A percentile compares a stretch with the other conserved stretches of the same genome.
Evolutionary conservation across 2,797 vertebrate genomes (phyloP).

Genomic region (Rhabdophis nuchalis): DNA sequence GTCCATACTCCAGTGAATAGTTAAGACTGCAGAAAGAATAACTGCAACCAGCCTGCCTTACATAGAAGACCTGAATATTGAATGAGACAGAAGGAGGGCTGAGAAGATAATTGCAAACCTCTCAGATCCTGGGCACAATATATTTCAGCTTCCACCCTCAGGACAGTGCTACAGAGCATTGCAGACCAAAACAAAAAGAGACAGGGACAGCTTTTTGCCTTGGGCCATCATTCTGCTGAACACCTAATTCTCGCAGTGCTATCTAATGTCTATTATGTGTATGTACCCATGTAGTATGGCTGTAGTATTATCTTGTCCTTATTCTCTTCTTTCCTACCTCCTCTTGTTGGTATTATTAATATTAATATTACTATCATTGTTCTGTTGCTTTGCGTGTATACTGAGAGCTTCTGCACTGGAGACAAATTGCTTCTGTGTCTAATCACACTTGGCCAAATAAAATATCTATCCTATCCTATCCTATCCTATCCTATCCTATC

Average conservation of each 20-base stretch:
- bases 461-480: no score
- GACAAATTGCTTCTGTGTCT: background rate
- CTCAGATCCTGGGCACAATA: background rate
- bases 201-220: background rate
- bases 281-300: background rate
- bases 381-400: background rate
- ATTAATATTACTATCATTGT: no score
- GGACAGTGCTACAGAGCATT: background rate
- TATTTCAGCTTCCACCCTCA: background rate
- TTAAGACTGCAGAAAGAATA: background rate
- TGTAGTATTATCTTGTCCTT: background rate
- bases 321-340: background rate
- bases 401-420: background rate
- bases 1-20: background rate
- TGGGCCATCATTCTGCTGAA: background rate
- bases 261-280: background rate
- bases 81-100: background rate
- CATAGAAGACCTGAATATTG: background rate
- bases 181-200: background rate
- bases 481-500: no score
- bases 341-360: background rate
- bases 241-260: background rate
- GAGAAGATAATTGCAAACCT: background rate
- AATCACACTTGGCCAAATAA: background rate
- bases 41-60: background rate